A percentile compares a stretch with the other conserved stretches of the same genome.
phyloP scores from a whole-genome alignment of 2,797 vertebrate genomes.

The Arctocebus calabarensis region DNA sequence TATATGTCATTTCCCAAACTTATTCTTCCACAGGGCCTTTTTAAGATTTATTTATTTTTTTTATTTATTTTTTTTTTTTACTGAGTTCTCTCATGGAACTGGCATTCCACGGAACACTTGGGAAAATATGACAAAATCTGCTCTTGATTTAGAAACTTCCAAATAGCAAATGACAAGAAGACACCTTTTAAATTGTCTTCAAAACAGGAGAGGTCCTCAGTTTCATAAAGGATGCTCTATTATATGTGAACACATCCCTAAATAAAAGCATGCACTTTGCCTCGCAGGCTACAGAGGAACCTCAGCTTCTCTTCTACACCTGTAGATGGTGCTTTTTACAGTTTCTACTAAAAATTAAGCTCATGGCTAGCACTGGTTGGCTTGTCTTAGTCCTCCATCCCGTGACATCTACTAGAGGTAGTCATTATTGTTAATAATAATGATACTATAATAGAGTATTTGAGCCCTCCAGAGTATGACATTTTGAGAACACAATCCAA shows the following conservation, averaged over 20 bases:
- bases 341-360: not conserved
- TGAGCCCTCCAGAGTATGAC: accelerated
- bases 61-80: not conserved
- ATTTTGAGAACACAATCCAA: not conserved
- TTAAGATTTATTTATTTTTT: not conserved
- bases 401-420: not conserved
- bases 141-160: not conserved
- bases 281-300: not conserved
- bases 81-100: not conserved
- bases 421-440: not conserved
- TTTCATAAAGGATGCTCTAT: not conserved
- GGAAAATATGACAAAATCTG: not conserved
- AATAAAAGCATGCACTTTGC: not conserved
- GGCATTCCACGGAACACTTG: not conserved
- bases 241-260: not conserved
- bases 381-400: not conserved
- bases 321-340: not conserved
- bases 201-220: not conserved
- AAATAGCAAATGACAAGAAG: not conserved
- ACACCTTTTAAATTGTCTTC: not conserved
- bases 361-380: too few species aligned
- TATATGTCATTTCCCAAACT: not conserved
- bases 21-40: not conserved
- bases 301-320: not conserved
- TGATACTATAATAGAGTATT: not conserved